Base-by-base conservation (phyloP, 2,888 invertebrate genomes). In the Seira sanloemensis region DNA sequence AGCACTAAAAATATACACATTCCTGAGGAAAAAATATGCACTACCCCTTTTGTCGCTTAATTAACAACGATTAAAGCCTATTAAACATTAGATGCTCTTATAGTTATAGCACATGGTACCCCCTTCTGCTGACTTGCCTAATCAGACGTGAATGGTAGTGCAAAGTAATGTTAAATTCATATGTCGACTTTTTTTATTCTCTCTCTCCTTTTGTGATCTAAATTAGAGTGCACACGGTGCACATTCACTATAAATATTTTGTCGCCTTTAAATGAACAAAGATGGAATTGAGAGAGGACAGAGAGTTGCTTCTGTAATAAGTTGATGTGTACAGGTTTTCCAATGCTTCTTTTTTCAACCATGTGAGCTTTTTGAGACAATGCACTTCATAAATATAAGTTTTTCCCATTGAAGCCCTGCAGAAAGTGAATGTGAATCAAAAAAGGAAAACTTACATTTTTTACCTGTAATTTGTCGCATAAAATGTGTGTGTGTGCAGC, bases 401-500 rank as follows among this genome's bases (percentile, higher is more conserved):
- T 62, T 62, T 62, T 62, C 62, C 62, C 62, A 62, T 62, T 62
- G 21, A 12, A 9, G 62, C 19, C 62, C 21, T 62, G n/a, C 23
- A n/a, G 62, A 62, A 62, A 62, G 62, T 62, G 62, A 62, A 62
- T 62, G 62, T 62, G 62, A 62, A 62, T 62, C 62, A 23, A 62
- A 62, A 62, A 62, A 62, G 62, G 62, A 62, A 62, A 62, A 62
- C 62, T 62, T 12, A 9, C 5, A 21, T 62, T 62, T 62, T 62
- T 62, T 62, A 21, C 62, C n/a, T 21, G 62, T 62, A 62, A 62
- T 62, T 62, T 62, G 62, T 62, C 62, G 62, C 21, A 50, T 37
- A 50, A 18, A 50, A 50, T 18, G 16, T 50, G n/a, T 50, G 16
- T 50, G 50, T 50, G 50, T 62, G 23, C 62, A 62, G 21, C 62